Base-by-base conservation (phyloP, 2,888 invertebrate genomes). In the Pogonocherus hispidulus region DNA sequence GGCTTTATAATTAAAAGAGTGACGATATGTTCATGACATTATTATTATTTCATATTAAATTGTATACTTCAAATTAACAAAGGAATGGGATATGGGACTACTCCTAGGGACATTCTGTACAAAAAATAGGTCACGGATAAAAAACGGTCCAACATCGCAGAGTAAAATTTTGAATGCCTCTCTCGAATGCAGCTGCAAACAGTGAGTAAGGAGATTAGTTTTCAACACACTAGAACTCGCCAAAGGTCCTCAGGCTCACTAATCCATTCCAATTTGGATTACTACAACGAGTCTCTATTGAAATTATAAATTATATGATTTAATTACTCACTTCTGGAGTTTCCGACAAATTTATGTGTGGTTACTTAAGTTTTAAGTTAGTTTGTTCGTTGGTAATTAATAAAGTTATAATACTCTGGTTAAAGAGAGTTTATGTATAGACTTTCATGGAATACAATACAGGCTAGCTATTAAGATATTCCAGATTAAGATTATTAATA, bases 161-260 rank as follows among this genome's bases (percentile, higher is more conserved):
- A n/a, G n/a, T 32, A 32, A 6, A 6, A 4, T 32, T 32, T 32
- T 1, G 6, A 2, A 6, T 32, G 32, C 1, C 4, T 47, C n/a
- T 47, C 6, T 5, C 19, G 47, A 19, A 47, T 2, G 18, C 19
- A 5, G 19, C 8, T 49, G 49, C 9, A 49, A n/a, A 49, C 22
- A 4, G 49, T 49, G 20, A 49, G n/a, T 49, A 22, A 49, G n/a
- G 14, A 49, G 49, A 49, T 49, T 49, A 49, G n/a, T 49, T 49
- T 49, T 22, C 14, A n/a, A 22, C 11, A 22, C 49, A 49, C 22
- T 4, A 49, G 14, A 49, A 49, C 49, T 49, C 11, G 20, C 49
- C 22, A 49, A 49, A 20, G 49, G 49, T 46, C 46, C 20, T 22
- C 49, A 11, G 2, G 5, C 22, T 49, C 20, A 20, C 5, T 49